These are phyloP conservation scores for Helarctos malayanus DNA, from an alignment of 2,797 vertebrate genomes.

Conservation along the genomic window DNA sequence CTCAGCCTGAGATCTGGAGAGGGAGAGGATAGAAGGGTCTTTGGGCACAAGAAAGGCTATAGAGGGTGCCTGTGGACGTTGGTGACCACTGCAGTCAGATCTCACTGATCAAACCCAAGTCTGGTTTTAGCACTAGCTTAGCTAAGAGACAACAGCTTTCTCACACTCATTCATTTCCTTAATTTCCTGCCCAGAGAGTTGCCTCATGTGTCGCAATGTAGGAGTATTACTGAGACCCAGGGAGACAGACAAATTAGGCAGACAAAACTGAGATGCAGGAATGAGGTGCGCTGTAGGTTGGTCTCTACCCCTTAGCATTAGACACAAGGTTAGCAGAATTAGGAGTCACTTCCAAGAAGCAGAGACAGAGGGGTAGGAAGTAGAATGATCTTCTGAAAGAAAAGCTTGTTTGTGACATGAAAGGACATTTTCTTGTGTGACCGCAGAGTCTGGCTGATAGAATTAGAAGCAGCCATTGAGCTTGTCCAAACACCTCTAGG, in stretches of 20 bases:
- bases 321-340: not conserved
- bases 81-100: not conserved
- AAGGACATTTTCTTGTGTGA: not conserved
- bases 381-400: not conserved
- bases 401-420: not conserved
- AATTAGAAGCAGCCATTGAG: not conserved
- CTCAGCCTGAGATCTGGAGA: not conserved
- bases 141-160: not conserved
- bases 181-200: not conserved
- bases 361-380: not conserved
- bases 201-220: rapidly evolving
- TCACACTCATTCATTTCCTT: not conserved
- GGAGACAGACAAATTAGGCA: not conserved
- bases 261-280: not conserved
- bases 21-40: not conserved
- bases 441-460: not conserved
- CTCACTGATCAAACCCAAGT: not conserved
- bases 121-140: not conserved
- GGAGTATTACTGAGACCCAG: not conserved
- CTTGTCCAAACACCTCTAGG: not conserved
- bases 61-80: not conserved
- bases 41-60: not conserved
- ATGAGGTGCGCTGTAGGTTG: not conserved
- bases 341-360: not conserved
- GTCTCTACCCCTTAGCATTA: not conserved